A percentile compares a stretch with the other conserved stretches of the same genome.
phyloP scores from a whole-genome alignment of 2,113 vertebrate species.

The Callionymus lyra region DNA sequence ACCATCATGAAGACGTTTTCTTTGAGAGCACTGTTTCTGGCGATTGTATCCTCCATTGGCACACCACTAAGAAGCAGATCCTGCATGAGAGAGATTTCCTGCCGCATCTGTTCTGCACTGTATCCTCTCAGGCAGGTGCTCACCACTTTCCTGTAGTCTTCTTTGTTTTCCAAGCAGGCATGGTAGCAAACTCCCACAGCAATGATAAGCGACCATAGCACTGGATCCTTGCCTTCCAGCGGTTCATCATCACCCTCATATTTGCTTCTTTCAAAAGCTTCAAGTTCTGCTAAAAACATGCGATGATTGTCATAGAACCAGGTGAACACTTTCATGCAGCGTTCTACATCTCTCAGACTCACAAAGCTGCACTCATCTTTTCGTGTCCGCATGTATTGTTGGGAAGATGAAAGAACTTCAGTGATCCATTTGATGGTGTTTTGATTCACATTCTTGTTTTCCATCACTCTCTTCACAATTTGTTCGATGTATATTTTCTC shows the following conservation, averaged over 20 bases:
- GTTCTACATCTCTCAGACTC: conserved; percentile 91
- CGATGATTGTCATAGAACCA: conserved; percentile 74
- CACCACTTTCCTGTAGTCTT: conserved; percentile 65
- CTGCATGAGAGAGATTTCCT: conserved; percentile 77
- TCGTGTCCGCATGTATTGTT: conserved; percentile 78
- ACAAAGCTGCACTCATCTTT: conserved; percentile 84
- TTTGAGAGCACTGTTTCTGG: conserved; percentile 84
- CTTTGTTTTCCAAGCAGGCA: conserved; percentile 79
- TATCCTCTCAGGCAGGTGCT: conserved; percentile 60
- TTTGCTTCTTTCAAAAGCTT: conserved; percentile 23
- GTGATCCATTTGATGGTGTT: conserved; percentile 42
- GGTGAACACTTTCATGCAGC: conserved; percentile 79
- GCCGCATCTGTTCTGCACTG: conserved; percentile 57
- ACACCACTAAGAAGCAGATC: conserved; percentile 79
- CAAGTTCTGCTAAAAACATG: conserved; percentile 63
- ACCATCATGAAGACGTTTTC: conserved; percentile 99
- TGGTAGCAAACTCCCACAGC: conserved; percentile 87
- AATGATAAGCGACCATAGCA: conserved; percentile 84
- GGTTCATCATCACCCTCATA: conserved; percentile 9
- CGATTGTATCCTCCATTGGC: conserved; percentile 77
- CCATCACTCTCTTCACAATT: conserved; percentile 77
- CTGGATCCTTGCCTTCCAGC: conserved; percentile 14
- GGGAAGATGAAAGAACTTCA: conserved; percentile 77
- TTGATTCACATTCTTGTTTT: neutral
- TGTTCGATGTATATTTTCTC: conserved; percentile 84